A percentile compares a stretch with the other conserved stretches of the same genome.
These are phyloP conservation scores for Lordiphosa collinella DNA, from an alignment of 1,140 invertebrate species.

Conservation along the genomic window DNA sequence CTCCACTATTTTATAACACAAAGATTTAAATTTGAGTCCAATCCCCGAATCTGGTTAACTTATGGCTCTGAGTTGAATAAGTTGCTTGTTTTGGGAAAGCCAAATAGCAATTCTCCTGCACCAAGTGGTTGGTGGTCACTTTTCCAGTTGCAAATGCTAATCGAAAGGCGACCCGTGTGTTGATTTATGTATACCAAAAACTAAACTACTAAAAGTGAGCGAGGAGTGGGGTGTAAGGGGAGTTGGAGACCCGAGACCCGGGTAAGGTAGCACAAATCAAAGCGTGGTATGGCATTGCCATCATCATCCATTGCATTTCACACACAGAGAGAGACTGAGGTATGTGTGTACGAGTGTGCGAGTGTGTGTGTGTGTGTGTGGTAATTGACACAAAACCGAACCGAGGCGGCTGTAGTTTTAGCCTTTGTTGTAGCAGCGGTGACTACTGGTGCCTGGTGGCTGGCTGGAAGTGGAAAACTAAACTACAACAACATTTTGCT, in stretches of 20 bases:
- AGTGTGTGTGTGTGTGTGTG: slow-evolving; percentile 23
- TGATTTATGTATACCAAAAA: slow-evolving; percentile 47
- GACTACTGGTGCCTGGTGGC: slow-evolving; percentile 33
- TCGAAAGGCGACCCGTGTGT: slow-evolving; percentile 23
- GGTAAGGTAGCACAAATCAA: slow-evolving; percentile 18
- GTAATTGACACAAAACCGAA: slow-evolving; percentile 48
- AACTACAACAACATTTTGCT: slow-evolving; percentile 63
- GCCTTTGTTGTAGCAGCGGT: slow-evolving; percentile 29
- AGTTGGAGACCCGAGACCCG: not conserved
- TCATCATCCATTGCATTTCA: slow-evolving; percentile 19
- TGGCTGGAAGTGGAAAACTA: slow-evolving; percentile 60
- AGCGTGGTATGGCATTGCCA: slow-evolving; percentile 1
- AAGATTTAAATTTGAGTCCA: too few species aligned
- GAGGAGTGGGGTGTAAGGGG: not conserved
- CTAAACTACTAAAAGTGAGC: slow-evolving; percentile 10
- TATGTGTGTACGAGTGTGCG: slow-evolving; percentile 2
- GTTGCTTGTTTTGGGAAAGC: too few species aligned
- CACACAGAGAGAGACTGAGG: not conserved
- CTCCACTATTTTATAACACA: too few species aligned
- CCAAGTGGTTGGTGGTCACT: not conserved
- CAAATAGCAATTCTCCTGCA: too few species aligned
- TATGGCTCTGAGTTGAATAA: too few species aligned
- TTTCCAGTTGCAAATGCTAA: slow-evolving; percentile 29
- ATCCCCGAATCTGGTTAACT: too few species aligned
- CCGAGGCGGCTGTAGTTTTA: slow-evolving; percentile 31